Conservation (phyloP, 2,113 vertebrate species). For the Aphyosemion australe region DNA sequence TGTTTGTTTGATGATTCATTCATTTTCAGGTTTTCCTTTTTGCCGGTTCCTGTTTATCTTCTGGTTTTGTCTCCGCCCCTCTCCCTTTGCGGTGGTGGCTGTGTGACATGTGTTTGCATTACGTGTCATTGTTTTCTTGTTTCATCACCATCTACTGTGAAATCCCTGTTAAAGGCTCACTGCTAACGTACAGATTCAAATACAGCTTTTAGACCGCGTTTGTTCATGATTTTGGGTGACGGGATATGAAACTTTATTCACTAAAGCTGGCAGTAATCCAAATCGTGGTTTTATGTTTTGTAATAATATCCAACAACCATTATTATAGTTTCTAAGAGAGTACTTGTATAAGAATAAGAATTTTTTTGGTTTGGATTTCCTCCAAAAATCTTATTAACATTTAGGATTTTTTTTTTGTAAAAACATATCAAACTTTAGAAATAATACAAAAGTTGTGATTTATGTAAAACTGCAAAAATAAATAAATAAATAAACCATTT, state of each 20-base stretch:
- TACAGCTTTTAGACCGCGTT: constrained; percentile 17
- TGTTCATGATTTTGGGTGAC: constrained; percentile 1
- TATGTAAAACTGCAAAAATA: not conserved
- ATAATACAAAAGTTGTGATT: not conserved
- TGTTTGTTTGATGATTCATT: constrained; percentile 37
- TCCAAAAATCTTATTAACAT: not conserved
- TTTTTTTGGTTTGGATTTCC: not conserved
- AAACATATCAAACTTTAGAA: not conserved
- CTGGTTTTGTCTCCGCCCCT: not conserved
- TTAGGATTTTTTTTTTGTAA: too few relatives aligned
- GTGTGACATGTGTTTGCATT: constrained; percentile 49
- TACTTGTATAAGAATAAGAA: constrained; percentile 20
- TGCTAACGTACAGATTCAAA: not conserved
- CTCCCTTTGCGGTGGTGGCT: constrained; percentile 1
- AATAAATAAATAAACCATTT: not conserved
- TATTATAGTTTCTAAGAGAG: constrained; percentile 43
- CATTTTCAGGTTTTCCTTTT: constrained; percentile 21
- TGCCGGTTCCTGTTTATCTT: not conserved
- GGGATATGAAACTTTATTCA: constrained; percentile 21
- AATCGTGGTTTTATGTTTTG: constrained; percentile 11
- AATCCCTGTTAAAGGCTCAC: constrained; percentile 21
- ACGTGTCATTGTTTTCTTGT: constrained; percentile 31
- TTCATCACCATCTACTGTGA: constrained; percentile 43
- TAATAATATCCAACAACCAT: constrained; percentile 5
- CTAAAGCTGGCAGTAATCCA: constrained; percentile 22